Evolutionary conservation across 2,113 vertebrate genomes (phyloP).

Genomic region (Heterochromis multidens): DNA sequence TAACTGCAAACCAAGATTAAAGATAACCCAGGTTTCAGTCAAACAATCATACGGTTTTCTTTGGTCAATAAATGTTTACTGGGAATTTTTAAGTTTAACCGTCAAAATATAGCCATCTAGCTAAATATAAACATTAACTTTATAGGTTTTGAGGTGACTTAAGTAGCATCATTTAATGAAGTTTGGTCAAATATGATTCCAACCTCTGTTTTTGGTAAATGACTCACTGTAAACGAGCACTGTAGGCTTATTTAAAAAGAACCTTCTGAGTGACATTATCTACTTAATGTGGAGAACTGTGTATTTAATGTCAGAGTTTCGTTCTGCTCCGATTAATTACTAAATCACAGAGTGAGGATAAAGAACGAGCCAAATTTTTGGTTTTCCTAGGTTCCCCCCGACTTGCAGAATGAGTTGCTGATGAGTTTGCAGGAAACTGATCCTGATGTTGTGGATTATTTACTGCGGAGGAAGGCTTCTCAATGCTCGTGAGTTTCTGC

Average conservation of each 20-base stretch:
- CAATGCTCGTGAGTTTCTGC: slow-evolving; percentile 84
- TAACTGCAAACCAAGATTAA: neutral
- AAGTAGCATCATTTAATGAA: neutral
- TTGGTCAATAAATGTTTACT: slow-evolving; percentile 8
- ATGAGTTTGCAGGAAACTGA: slow-evolving; percentile 92
- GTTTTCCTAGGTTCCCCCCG: slow-evolving; percentile 83
- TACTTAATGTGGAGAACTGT: neutral
- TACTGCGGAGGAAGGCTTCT: slow-evolving; percentile 91
- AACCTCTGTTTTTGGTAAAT: neutral
- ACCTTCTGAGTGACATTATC: neutral
- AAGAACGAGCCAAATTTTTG: neutral
- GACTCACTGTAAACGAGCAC: neutral
- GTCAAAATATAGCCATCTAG: slow-evolving; percentile 8
- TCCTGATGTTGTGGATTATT: slow-evolving; percentile 94
- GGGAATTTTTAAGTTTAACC: neutral
- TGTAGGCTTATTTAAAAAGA: neutral
- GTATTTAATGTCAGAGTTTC: neutral
- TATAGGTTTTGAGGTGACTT: neutral
- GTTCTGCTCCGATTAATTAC: neutral
- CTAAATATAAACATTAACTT: slow-evolving; percentile 45
- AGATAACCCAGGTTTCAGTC: neutral
- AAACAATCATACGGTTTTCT: neutral
- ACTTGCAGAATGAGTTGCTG: slow-evolving; percentile 95
- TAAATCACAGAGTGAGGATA: neutral
- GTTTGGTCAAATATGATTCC: neutral